A percentile compares a stretch with the other conserved stretches of the same genome.
These are phyloP conservation scores for Epirrita christyi DNA, from an alignment of 2,888 invertebrate genomes.

Conservation along the genomic window DNA sequence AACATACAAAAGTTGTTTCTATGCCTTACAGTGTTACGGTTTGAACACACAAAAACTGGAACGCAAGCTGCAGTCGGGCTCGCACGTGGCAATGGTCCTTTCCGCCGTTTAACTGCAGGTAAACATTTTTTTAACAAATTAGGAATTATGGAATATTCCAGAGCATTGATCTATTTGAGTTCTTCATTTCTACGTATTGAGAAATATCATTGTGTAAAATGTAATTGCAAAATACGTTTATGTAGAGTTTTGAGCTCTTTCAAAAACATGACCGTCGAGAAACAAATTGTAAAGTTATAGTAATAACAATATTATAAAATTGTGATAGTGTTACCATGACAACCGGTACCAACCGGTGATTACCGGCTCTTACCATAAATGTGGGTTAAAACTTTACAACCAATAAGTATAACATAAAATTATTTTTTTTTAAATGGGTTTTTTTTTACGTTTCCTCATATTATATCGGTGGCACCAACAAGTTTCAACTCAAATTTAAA, in stretches of 20 bases:
- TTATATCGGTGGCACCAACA: too few species aligned
- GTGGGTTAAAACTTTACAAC: too few species aligned
- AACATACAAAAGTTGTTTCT: slow-evolving; percentile 3
- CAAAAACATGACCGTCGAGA: background rate
- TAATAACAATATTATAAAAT: too few species aligned
- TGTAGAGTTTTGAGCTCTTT: too few species aligned
- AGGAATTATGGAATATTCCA: slow-evolving; percentile 69
- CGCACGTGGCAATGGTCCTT: slow-evolving; percentile 82
- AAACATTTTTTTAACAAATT: slow-evolving; percentile 73
- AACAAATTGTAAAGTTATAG: background rate
- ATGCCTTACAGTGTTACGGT: slow-evolving; percentile 6
- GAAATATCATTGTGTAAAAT: background rate
- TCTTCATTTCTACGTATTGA: slow-evolving; percentile 11
- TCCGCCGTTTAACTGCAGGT: slow-evolving; percentile 80
- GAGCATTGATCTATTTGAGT: slow-evolving; percentile 50
- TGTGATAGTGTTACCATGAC: too few species aligned
- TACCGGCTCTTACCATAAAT: too few species aligned
- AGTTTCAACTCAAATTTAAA: too few species aligned
- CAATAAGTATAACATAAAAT: too few species aligned
- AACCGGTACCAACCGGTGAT: too few species aligned
- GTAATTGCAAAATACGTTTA: background rate
- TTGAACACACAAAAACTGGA: slow-evolving; percentile 34
- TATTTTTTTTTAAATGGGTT: too few species aligned
- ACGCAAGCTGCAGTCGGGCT: slow-evolving; percentile 63
- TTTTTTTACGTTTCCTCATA: too few species aligned